Evolutionary conservation across 2,797 vertebrate species (phyloP).

Genomic region (Phaenicophaeus curvirostris): DNA sequence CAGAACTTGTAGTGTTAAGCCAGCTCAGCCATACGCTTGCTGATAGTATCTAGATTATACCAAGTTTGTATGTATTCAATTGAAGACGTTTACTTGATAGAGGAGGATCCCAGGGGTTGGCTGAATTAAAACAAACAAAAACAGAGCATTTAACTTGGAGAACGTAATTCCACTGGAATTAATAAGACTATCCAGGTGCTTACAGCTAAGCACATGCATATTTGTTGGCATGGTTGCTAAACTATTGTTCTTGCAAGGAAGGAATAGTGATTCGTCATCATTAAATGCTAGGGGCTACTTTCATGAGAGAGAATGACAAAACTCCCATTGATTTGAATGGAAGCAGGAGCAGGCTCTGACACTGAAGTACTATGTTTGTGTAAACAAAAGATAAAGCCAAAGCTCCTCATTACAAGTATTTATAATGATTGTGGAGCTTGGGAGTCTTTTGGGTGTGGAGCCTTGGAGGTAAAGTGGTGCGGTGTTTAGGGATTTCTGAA

Average conservation of each 20-base stretch:
- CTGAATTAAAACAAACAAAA: not conserved
- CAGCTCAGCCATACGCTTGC: not conserved
- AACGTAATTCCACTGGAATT: not conserved
- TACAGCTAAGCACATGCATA: not conserved
- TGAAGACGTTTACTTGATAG: not conserved
- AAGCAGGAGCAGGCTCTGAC: slow-evolving; percentile 5
- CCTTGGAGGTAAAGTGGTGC: not conserved
- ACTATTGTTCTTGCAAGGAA: not conserved
- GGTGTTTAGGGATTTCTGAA: not conserved
- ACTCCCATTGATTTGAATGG: not conserved
- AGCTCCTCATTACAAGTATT: slow-evolving; percentile 9
- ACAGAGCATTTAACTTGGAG: not conserved
- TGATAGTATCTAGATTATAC: not conserved
- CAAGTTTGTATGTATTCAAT: not conserved
- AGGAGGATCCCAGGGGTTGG: not conserved
- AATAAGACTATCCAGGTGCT: not conserved
- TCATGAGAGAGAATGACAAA: not conserved
- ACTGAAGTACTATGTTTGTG: not conserved
- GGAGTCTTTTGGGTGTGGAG: slow-evolving; percentile 30
- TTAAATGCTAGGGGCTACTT: not conserved
- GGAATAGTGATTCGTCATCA: not conserved
- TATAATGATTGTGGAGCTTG: slow-evolving; percentile 15
- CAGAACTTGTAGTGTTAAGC: not conserved
- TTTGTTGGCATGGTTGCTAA: not conserved
- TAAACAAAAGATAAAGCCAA: slow-evolving; percentile 23